A percentile compares a stretch with the other conserved stretches of the same genome.
Evolutionary conservation across 1,140 invertebrate genomes (phyloP).

Genomic region (Pseudoatta argentina): DNA sequence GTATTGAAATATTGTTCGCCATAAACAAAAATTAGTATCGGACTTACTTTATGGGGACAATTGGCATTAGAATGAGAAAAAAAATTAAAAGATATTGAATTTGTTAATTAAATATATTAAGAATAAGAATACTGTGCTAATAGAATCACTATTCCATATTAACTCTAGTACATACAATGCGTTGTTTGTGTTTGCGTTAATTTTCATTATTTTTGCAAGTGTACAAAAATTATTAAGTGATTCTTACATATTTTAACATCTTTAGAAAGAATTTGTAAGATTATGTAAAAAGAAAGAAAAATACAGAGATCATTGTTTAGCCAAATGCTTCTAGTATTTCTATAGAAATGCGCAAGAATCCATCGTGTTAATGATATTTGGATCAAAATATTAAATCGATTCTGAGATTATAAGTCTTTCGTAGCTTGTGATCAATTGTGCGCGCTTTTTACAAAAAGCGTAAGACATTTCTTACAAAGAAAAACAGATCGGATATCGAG

Average conservation of each 20-base stretch:
- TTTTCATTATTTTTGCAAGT: no score
- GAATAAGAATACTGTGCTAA: neutral
- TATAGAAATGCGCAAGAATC: no score
- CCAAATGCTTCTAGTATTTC: no score
- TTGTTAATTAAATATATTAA: constrained; percentile 15
- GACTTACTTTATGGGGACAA: neutral
- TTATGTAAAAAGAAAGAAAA: no score
- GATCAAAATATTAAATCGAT: neutral
- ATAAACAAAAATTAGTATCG: neutral
- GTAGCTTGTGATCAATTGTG: neutral
- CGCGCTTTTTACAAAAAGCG: neutral
- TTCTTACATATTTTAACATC: no score
- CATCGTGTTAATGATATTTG: neutral
- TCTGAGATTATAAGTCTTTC: neutral
- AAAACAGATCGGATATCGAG: constrained; percentile 22
- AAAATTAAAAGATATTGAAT: neutral
- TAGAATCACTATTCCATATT: neutral
- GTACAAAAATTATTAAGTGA: no score
- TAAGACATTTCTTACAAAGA: neutral
- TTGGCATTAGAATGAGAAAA: neutral
- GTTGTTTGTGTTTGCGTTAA: no score
- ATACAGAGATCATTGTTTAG: no score
- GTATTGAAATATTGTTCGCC: neutral
- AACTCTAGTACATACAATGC: no score
- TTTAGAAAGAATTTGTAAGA: no score